Base-by-base conservation (phyloP, 1,140 invertebrate species). In the Cotesia vestalis region DNA sequence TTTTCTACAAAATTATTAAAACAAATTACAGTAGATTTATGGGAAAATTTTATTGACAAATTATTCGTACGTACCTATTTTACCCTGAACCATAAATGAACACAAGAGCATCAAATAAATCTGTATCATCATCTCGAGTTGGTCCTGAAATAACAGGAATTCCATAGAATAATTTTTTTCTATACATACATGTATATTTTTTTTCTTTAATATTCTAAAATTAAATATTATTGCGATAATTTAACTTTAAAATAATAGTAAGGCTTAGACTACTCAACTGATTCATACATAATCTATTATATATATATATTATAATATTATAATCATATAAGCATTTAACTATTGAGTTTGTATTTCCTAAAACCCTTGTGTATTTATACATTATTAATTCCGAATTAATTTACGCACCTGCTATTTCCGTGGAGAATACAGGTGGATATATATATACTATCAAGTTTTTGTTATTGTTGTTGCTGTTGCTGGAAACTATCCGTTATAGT, bases 71-170 rank as follows among this genome's bases (percentile, higher is more conserved):
- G 81, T 71, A 81, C 84, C 84, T 82, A 81, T 85, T 75, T 86
- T 83, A 64, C 84, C 83, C 68, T 83, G 80, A 51, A 83, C 85
- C 35, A 79, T 81, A 73, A 82, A 86, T 51, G 85, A 78, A 71
- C 81, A 85, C 62, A 87, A 73, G 67, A 87, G 74, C 75, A 87
- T 76, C 77, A 87, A 76, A 75, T 84, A 86, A 75, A 85, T 78
- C 71, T 82, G 83, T 75, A 85, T 84, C 85, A 87, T 87, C 77
- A 83, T 85, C 77, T 81, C 80, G 74, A 69, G 60, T 14, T n/a
- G 52, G 11, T 55, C 71, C 66, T 75, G 38, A 46, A 69, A 75
- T 63, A 53, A 52, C 53, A 69, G 27, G 27, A n/a, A 55, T 14
- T 14, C 6, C 5, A 55, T 55, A 12, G 5, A 55, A 14, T 12